Evolutionary conservation across 2,888 invertebrate species (phyloP).

Genomic region (Parthenolecanium corni): DNA sequence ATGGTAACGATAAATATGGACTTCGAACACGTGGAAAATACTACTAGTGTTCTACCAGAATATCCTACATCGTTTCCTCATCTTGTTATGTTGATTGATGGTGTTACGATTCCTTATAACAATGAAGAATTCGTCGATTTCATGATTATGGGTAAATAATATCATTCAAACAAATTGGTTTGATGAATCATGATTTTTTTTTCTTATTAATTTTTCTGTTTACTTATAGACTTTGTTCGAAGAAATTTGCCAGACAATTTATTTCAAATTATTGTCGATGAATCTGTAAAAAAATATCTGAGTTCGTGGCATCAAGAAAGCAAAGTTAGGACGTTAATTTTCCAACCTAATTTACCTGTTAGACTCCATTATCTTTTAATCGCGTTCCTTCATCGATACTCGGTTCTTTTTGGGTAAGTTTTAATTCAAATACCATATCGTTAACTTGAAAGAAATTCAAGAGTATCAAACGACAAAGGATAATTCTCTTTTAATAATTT

Average conservation of each 20-base stretch:
- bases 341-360: conserved; percentile 63
- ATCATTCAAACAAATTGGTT: background rate
- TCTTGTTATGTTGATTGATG: conserved; percentile 15
- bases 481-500: no score
- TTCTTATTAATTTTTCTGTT: conserved; percentile 22
- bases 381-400: conserved; percentile 73
- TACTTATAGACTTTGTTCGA: conserved; percentile 64
- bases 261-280: conserved; percentile 47
- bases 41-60: conserved; percentile 12
- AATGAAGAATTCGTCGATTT: conserved; percentile 19
- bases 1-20: conserved; percentile 27
- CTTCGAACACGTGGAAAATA: conserved; percentile 3
- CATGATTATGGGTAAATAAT: conserved; percentile 18
- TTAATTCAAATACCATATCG: conserved; percentile 35
- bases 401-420: conserved; percentile 71
- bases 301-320: conserved; percentile 79
- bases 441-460: no score
- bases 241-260: conserved; percentile 74
- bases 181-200: no score
- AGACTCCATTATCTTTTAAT: conserved; percentile 76
- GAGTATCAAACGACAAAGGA: no score
- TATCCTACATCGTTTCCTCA: conserved; percentile 20
- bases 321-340: conserved; percentile 75
- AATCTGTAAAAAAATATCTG: conserved; percentile 58
- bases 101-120: conserved; percentile 8